phyloP scores from a whole-genome alignment of 1,140 invertebrate genomes.

The Atopsyche davidsoni region DNA sequence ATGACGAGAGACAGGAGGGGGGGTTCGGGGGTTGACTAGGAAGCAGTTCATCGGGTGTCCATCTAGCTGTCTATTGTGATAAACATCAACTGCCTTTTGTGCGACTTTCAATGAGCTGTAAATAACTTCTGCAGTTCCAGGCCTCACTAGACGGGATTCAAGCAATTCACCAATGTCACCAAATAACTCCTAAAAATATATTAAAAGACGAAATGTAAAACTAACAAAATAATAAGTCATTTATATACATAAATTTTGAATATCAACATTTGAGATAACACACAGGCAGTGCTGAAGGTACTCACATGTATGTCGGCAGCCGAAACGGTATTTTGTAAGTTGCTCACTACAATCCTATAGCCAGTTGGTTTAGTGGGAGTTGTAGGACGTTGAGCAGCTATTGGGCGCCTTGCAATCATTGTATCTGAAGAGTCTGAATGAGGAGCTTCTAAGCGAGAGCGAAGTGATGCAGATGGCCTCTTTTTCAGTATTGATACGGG shows the following conservation, averaged over 20 bases:
- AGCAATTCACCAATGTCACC: constrained; percentile 84
- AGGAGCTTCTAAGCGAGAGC: constrained; percentile 8
- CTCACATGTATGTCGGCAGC: constrained; percentile 80
- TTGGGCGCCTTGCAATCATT: background rate
- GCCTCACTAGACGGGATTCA: constrained; percentile 74
- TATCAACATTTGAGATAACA: no score
- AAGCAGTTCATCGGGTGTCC: constrained; percentile 78
- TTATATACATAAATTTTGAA: background rate
- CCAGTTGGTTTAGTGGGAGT: constrained; percentile 42
- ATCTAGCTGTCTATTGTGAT: constrained; percentile 86
- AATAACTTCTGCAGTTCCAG: constrained; percentile 83
- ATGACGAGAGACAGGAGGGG: constrained; percentile 27
- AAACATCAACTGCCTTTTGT: constrained; percentile 80
- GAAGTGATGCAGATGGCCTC: constrained; percentile 36
- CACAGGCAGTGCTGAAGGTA: no score
- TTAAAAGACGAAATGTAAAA: no score
- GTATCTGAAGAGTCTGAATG: background rate
- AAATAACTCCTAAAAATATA: constrained; percentile 81
- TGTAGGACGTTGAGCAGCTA: background rate
- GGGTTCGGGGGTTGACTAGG: constrained; percentile 63
- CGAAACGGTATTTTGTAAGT: constrained; percentile 77
- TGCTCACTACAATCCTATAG: constrained; percentile 79
- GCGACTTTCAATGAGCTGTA: constrained; percentile 81
- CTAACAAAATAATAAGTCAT: no score
- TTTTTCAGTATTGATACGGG: constrained; percentile 47